Evolutionary conservation across 2,888 invertebrate genomes (phyloP).

Genomic region (Erebia epiphron): DNA sequence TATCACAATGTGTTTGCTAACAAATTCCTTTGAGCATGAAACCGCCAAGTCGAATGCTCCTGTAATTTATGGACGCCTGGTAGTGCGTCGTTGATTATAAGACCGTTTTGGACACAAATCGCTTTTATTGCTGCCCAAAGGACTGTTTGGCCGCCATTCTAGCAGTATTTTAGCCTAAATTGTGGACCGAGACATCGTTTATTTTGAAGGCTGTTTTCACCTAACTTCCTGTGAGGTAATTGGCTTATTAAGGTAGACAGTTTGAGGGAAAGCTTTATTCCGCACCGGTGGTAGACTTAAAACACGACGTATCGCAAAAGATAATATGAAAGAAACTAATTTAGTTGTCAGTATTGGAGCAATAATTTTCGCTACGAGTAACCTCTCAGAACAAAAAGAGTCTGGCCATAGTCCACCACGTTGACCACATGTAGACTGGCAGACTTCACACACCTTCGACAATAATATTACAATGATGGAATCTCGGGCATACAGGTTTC

Average conservation of each 20-base stretch:
- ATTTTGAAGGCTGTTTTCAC: slow-evolving; percentile 21
- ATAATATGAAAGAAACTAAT: no score
- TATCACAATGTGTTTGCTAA: slow-evolving; percentile 27
- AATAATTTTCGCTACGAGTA: no score
- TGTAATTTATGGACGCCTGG: slow-evolving; percentile 30
- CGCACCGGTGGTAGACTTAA: no score
- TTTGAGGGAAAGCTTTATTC: no score
- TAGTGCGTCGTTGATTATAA: slow-evolving; percentile 36
- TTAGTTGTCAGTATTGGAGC: no score
- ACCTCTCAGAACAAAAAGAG: no score
- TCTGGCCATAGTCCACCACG: no score
- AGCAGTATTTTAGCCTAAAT: slow-evolving; percentile 20
- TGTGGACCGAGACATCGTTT: slow-evolving; percentile 25
- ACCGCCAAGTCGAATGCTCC: slow-evolving; percentile 15
- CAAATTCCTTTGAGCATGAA: slow-evolving; percentile 28
- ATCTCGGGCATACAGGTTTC: no score
- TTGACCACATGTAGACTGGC: no score
- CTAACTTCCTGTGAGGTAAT: slow-evolving; percentile 6
- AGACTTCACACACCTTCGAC: no score
- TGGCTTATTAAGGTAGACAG: neutral
- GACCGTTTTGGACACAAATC: slow-evolving; percentile 32
- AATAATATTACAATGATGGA: no score
- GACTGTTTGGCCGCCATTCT: slow-evolving; percentile 21
- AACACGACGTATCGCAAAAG: no score
- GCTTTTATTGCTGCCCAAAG: slow-evolving; percentile 27